Conservation (phyloP, 2,113 vertebrate species). For the Muscicapa adusta region DNA sequence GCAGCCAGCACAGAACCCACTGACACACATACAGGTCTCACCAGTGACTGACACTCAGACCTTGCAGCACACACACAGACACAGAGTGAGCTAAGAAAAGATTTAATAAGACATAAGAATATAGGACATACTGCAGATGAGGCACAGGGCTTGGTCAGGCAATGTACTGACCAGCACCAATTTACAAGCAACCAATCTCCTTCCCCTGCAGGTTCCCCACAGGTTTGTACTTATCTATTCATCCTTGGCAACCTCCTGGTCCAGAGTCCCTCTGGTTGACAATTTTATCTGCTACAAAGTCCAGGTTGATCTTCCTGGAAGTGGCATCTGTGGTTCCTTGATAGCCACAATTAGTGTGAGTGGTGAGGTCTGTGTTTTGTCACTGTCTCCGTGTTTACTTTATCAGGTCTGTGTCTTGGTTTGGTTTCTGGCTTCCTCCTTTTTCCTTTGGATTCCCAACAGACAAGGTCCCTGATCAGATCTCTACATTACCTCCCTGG, state of each 20-base stretch:
- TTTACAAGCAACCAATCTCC: not conserved
- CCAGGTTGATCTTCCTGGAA: not conserved
- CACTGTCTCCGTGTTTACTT: not conserved
- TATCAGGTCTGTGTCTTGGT: not conserved
- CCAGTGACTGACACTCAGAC: not conserved
- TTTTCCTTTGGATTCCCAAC: not conserved
- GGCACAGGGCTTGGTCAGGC: not conserved
- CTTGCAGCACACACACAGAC: not conserved
- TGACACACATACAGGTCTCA: not conserved
- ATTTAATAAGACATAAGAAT: not conserved
- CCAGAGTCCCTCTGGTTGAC: not conserved
- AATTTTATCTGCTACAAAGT: not conserved
- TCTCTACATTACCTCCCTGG: not conserved
- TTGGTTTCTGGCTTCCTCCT: not conserved
- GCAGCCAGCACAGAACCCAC: not conserved
- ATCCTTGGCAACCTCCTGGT: not conserved
- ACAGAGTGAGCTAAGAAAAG: not conserved
- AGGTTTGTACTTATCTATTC: not conserved
- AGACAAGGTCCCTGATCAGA: not conserved
- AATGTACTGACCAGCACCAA: not conserved
- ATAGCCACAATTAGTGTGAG: not conserved
- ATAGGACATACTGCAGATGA: not conserved
- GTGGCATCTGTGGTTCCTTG: not conserved
- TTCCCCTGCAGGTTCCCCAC: rapidly evolving
- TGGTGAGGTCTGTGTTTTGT: not conserved